phyloP scores from a whole-genome alignment of 2,797 vertebrate species.

The Acanthurus lineatus region DNA sequence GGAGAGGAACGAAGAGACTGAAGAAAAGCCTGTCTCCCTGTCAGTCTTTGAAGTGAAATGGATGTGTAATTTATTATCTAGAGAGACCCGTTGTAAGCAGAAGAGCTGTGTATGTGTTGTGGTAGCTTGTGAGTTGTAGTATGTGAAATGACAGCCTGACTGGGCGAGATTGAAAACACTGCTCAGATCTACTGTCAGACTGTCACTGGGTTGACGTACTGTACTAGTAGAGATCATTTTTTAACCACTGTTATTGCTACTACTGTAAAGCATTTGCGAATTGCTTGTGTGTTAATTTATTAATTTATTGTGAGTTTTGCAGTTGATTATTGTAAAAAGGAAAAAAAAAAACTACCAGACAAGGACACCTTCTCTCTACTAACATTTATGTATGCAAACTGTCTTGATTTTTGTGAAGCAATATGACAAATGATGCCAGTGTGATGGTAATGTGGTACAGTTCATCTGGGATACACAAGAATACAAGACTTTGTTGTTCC shows the following conservation, averaged over 20 bases:
- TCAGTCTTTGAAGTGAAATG: conserved; percentile 75
- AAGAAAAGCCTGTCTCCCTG: conserved; percentile 69
- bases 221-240: conserved; percentile 76
- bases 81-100: conserved; percentile 76
- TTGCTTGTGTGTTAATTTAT: conserved; percentile 98
- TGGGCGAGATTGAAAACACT: conserved; percentile 60
- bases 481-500: conserved; percentile 77
- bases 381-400: conserved; percentile 86
- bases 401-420: conserved; percentile 85
- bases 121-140: conserved; percentile 79
- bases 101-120: conserved; percentile 76
- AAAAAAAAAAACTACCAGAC: conserved; percentile 65
- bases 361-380: conserved; percentile 81
- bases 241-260: conserved; percentile 84
- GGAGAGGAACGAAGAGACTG: conserved; percentile 61
- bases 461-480: conserved; percentile 82
- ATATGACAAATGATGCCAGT: conserved; percentile 84
- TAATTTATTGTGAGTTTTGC: conserved; percentile 95
- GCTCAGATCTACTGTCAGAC: conserved; percentile 70
- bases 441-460: conserved; percentile 85
- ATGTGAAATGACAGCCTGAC: conserved; percentile 72
- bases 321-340: conserved; percentile 78
- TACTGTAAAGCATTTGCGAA: conserved; percentile 90
- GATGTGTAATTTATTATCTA: conserved; percentile 84
- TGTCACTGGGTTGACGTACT: conserved; percentile 79